phyloP scores from a whole-genome alignment of 2,888 invertebrate genomes.

The Gastrophysa polygoni region DNA sequence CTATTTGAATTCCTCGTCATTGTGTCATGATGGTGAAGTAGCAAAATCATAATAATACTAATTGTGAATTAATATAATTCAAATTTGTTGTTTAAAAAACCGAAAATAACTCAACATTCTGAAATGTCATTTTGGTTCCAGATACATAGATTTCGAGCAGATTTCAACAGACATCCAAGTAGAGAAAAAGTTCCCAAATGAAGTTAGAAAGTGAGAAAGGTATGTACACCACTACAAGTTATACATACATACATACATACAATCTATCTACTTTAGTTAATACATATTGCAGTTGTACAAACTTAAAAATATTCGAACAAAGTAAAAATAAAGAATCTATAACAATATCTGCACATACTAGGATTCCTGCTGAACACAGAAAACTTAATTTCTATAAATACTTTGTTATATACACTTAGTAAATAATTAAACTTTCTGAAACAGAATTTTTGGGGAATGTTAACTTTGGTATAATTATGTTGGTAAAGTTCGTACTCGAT shows the following conservation, averaged over 20 bases:
- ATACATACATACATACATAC: slow-evolving; percentile 13
- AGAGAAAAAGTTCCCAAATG: not conserved
- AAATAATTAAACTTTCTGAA: slow-evolving; percentile 54
- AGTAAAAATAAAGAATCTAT: slow-evolving; percentile 44
- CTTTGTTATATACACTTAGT: slow-evolving; percentile 55
- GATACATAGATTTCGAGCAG: too few species aligned
- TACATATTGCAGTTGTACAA: slow-evolving; percentile 45
- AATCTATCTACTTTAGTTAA: slow-evolving; percentile 38
- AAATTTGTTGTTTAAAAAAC: not conserved
- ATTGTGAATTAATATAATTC: not conserved
- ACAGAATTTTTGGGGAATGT: slow-evolving; percentile 69
- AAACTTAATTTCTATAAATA: slow-evolving; percentile 53
- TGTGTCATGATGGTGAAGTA: not conserved
- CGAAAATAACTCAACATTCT: not conserved
- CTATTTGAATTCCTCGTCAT: not conserved
- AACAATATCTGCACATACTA: slow-evolving; percentile 44
- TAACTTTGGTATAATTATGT: slow-evolving; percentile 72
- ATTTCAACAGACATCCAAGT: not conserved
- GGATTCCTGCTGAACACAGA: slow-evolving; percentile 36
- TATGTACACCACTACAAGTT: slow-evolving; percentile 39
- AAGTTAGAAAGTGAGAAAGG: slow-evolving; percentile 24
- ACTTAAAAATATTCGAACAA: slow-evolving; percentile 41
- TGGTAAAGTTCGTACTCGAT: slow-evolving; percentile 51
- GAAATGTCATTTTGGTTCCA: too few species aligned
- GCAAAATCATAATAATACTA: not conserved